Evolutionary conservation across 2,888 invertebrate genomes (phyloP).

Genomic region (Leptinotarsa haldemani): DNA sequence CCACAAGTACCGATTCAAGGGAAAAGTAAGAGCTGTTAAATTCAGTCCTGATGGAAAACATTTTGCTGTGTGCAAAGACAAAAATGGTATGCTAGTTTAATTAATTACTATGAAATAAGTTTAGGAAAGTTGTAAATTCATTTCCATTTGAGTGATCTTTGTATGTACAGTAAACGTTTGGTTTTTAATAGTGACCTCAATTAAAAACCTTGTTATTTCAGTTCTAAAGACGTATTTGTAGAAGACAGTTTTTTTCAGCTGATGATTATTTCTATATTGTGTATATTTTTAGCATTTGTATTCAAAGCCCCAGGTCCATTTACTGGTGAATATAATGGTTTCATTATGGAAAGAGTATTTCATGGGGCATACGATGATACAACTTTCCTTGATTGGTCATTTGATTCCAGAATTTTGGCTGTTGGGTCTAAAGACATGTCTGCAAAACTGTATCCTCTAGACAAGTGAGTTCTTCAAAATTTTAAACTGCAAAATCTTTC

Average conservation of each 20-base stretch:
- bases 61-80: conserved; percentile 90
- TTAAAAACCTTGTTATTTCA: no score
- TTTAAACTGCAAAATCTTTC: not conserved
- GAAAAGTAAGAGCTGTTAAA: conserved; percentile 78
- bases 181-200: no score
- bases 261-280: no score
- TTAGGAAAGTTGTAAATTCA: not conserved
- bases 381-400: conserved; percentile 91
- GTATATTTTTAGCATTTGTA: conserved; percentile 75
- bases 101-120: conserved; percentile 8
- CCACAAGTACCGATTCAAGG: conserved; percentile 86
- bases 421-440: conserved; percentile 91
- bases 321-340: conserved; percentile 87
- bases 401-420: conserved; percentile 89
- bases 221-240: no score
- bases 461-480: conserved; percentile 66
- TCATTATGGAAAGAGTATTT: conserved; percentile 85
- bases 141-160: no score
- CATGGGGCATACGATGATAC: conserved; percentile 86
- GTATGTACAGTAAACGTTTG: no score
- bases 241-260: no score
- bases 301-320: conserved; percentile 87
- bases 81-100: conserved; percentile 71
- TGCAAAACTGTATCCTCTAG: conserved; percentile 84
- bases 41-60: conserved; percentile 96